A percentile compares a stretch with the other conserved stretches of the same genome.
These are phyloP conservation scores for Tragulus kanchil DNA, from an alignment of 2,113 vertebrate genomes.

Conservation along the genomic window DNA sequence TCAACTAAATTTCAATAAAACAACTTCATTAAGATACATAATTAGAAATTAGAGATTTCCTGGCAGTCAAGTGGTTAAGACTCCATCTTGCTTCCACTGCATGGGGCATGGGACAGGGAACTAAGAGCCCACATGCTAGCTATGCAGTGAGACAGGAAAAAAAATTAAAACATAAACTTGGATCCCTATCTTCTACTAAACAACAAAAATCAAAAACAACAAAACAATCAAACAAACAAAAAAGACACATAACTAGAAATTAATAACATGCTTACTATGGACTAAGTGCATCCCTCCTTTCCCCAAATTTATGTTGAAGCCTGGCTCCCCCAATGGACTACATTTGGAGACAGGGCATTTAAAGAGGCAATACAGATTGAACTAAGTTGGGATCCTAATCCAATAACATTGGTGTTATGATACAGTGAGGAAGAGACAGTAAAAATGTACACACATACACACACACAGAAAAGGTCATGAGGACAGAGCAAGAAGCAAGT, in stretches of 20 bases:
- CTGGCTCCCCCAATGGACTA: not conserved
- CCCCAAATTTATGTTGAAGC: not conserved
- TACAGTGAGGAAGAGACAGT: not conserved
- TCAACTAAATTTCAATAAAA: not conserved
- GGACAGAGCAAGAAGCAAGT: not conserved
- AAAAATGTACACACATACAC: not conserved
- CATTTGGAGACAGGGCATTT: not conserved
- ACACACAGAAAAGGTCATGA: not conserved
- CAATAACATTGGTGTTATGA: not conserved
- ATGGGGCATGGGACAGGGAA: not conserved
- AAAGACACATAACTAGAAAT: not conserved
- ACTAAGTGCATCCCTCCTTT: not conserved
- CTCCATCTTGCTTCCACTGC: not conserved
- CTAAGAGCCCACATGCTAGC: rapidly evolving
- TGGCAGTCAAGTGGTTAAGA: not conserved
- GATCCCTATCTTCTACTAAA: not conserved
- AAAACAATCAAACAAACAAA: not conserved
- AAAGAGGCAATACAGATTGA: not conserved
- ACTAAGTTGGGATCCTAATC: not conserved
- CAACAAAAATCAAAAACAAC: not conserved
- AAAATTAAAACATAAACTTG: not conserved
- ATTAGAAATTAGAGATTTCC: not conserved
- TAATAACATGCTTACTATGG: not conserved
- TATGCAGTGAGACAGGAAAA: not conserved
- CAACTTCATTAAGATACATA: not conserved